These are phyloP conservation scores for Cheilosia grossa DNA, from an alignment of 2,888 invertebrate genomes.

Conservation along the genomic window DNA sequence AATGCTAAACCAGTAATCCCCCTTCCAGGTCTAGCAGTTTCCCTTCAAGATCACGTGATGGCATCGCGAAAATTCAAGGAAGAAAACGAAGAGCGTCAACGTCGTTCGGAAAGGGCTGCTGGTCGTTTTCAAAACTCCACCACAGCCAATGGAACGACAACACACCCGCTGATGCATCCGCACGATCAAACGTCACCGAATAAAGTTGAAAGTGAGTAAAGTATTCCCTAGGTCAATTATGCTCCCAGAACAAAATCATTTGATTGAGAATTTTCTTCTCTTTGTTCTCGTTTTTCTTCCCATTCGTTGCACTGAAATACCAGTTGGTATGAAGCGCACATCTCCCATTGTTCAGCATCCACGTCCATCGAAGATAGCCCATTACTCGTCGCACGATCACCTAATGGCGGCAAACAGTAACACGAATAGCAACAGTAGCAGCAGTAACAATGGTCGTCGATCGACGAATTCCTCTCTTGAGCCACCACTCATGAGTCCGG, in stretches of 20 bases:
- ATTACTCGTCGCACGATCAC: slow-evolving; percentile 78
- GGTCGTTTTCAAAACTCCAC: slow-evolving; percentile 65
- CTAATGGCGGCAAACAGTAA: slow-evolving; percentile 48
- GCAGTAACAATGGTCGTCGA: slow-evolving; percentile 79
- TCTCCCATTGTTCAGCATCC: slow-evolving; percentile 84
- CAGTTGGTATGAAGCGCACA: slow-evolving; percentile 83
- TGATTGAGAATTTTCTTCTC: slow-evolving; percentile 1
- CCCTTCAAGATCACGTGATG: slow-evolving; percentile 91
- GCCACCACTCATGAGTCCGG: slow-evolving; percentile 86
- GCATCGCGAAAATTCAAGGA: slow-evolving; percentile 86
- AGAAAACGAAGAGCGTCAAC: slow-evolving; percentile 83
- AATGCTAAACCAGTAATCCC: background rate
- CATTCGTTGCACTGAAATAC: slow-evolving; percentile 37
- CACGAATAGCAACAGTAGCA: slow-evolving; percentile 78
- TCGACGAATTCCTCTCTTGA: slow-evolving; percentile 78
- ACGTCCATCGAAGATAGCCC: slow-evolving; percentile 83
- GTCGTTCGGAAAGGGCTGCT: slow-evolving; percentile 80
- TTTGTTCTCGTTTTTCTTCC: background rate
- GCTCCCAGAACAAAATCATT: slow-evolving; percentile 2
- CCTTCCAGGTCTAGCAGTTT: slow-evolving; percentile 89
- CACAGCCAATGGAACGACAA: slow-evolving; percentile 69
- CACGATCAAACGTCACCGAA: slow-evolving; percentile 76
- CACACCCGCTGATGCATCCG: slow-evolving; percentile 59
- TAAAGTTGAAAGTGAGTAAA: slow-evolving; percentile 81
- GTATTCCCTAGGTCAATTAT: background rate